Base-by-base conservation (phyloP, 2,797 vertebrate species). In the Manis crassicaudata region DNA sequence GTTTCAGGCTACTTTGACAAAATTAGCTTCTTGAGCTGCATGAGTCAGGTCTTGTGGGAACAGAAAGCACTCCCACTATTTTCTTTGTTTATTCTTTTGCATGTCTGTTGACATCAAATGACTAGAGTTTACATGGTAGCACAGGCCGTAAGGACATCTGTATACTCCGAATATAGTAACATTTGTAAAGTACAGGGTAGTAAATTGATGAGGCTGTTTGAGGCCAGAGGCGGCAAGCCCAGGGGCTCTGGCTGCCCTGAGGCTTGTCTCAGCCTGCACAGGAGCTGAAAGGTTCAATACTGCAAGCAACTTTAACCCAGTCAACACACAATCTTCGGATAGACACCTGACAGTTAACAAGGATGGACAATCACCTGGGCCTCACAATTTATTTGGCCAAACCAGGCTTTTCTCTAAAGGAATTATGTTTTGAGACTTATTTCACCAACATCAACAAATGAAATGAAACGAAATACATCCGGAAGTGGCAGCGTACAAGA, bases 81-180 rank as follows among this genome's bases (percentile, higher is more conserved):
- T 75, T 65, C 21, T 67, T 87, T 94, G 54, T 72, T 96, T 91
- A 62, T 86, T 88, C 67, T 63, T 85, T 92, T 76, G 20, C 32
- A 52, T 76, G 60, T 89, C 70, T 93, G 25, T 89, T 76, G 87
- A 93, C 80, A 89, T 68, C 86, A 60, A 60, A 77, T 46, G 67
- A 90, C 77, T 76, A 73, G 93, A 21, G 50, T 84, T 94, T 94
- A 72, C 37, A 82, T 88, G 18, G 17, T 43, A 54, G 37, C 56
- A 76, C 50, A 40, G 56, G 58, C 11, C 58, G 85, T 62, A 37
- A 50, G 21, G 88, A 72, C 56, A 84, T 72, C 21, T 9, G 92
- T 68, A 23, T 50, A 82, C 32, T 60, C 9, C 54, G 37, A 93
- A 72, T n/a, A 86, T 50, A 73, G 40, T 52, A 62, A 82, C 81